phyloP scores from a whole-genome alignment of 2,113 vertebrate species.

The Aegotheles bennettii region DNA sequence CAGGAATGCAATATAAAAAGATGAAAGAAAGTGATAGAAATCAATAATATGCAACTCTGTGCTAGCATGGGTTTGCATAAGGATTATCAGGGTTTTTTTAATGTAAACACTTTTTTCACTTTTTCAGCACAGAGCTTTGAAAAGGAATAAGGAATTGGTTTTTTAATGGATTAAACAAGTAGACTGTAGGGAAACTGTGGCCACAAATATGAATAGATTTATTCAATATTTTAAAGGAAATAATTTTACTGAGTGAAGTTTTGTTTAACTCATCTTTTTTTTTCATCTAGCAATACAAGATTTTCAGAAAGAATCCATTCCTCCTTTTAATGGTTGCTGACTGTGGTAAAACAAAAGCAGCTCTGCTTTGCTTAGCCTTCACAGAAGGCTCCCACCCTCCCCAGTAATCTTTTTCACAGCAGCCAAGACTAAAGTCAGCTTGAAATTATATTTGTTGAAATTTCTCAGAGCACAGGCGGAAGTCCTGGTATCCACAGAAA shows the following conservation, averaged over 20 bases:
- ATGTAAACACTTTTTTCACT: neutral
- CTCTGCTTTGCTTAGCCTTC: neutral
- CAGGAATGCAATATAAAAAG: neutral
- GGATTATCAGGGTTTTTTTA: neutral
- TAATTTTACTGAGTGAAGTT: neutral
- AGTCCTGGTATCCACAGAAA: neutral
- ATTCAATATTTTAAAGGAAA: neutral
- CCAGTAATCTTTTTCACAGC: neutral
- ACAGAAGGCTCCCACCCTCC: neutral
- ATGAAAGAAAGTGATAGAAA: neutral
- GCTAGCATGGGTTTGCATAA: neutral
- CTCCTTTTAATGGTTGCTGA: neutral
- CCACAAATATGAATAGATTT: neutral
- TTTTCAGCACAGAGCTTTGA: constrained; percentile 7
- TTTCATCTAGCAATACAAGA: neutral
- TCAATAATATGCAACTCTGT: neutral
- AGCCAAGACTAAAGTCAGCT: neutral
- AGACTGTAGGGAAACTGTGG: neutral
- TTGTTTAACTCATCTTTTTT: neutral
- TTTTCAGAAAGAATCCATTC: neutral
- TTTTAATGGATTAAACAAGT: neutral
- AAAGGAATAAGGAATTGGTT: neutral
- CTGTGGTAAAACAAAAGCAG: neutral
- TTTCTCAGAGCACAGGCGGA: neutral
- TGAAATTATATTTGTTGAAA: neutral